phyloP scores from a whole-genome alignment of 2,888 invertebrate genomes.

The Ormia ochracea region DNA sequence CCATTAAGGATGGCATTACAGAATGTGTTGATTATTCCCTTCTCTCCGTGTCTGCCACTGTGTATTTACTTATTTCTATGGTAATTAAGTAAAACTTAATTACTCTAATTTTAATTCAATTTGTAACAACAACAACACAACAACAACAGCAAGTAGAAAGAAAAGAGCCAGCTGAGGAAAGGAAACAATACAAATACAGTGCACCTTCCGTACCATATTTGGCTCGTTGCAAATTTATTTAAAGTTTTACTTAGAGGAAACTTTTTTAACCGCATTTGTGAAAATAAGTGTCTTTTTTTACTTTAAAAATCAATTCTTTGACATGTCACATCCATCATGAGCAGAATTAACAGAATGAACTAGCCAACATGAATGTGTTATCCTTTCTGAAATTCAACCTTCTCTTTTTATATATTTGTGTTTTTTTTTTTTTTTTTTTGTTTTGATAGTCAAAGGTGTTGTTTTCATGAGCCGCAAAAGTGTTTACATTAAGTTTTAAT shows the following conservation, averaged over 20 bases:
- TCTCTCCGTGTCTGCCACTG: background rate
- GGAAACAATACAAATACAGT: background rate
- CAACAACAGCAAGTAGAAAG: too few relatives aligned
- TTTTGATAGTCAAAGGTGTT: constrained; percentile 48
- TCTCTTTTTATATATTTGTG: too few relatives aligned
- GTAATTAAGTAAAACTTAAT: constrained; percentile 55
- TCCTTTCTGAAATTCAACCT: too few relatives aligned
- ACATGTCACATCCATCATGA: constrained; percentile 46
- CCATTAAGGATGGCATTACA: constrained; percentile 1
- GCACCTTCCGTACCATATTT: background rate
- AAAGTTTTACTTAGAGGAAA: too few relatives aligned
- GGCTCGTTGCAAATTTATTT: too few relatives aligned
- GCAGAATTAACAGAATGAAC: background rate
- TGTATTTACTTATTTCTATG: constrained; percentile 42
- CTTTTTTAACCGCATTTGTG: too few relatives aligned
- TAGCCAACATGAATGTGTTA: background rate
- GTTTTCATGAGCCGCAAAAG: constrained; percentile 61
- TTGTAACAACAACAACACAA: too few relatives aligned
- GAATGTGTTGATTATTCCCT: constrained; percentile 52
- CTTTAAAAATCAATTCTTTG: constrained; percentile 41
- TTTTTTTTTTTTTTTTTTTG: background rate
- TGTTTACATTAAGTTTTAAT: constrained; percentile 60
- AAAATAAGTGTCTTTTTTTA: constrained; percentile 42
- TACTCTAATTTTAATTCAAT: constrained; percentile 50
- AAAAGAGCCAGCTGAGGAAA: background rate